Evolutionary conservation across 2,113 vertebrate genomes (phyloP), one percentile per base, ranked within the genome.

Genomic region (Phoenicopterus ruber): DNA sequence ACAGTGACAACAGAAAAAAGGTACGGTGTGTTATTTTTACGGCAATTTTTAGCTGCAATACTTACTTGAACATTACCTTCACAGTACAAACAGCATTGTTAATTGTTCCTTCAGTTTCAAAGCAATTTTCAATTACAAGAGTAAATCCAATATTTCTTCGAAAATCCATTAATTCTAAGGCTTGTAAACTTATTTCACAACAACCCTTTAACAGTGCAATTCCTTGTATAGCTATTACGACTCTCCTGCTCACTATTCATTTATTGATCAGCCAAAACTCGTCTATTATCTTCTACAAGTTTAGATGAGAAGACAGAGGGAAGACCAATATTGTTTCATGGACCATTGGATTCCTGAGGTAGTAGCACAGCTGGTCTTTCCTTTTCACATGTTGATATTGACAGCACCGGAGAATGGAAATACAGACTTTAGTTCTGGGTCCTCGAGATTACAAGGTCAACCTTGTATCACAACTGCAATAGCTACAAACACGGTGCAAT

Each of bases 1-100:
- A 96, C 34, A 97, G 97, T 28, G 97, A 97, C 31, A 96, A 95
- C 0, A 96, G 65, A 88, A 97, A 94, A 97, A 97, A 97, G 22
- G 85, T 63, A 97, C 8, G 2, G 6, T 40, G 72, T 61, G 55
- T 97, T 96, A 98, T 94, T 97, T 95, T 96, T 69, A 86, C 2
- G 16, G 90, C 80, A 44, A 29, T 42, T 93, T 91, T 94, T 88
- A 90, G 21, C 65, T 73, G 16, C 46, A 92, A 79, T 84, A 92
- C n/a, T 52, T 78, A 46, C 38, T 59, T 82, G 71, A 90, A 84
- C 42, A 72, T 88, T 82, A 86, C 70, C 42, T 89, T 81, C 92
- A 87, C 31, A 70, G 76, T 44, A 86, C 31, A 74, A 95, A 47
- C n/a, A 95, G 13, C 91, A 65, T 3, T 77, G 44, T 72, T 86